Conservation (phyloP, 1,140 invertebrate genomes). For the Orussus abietinus region DNA sequence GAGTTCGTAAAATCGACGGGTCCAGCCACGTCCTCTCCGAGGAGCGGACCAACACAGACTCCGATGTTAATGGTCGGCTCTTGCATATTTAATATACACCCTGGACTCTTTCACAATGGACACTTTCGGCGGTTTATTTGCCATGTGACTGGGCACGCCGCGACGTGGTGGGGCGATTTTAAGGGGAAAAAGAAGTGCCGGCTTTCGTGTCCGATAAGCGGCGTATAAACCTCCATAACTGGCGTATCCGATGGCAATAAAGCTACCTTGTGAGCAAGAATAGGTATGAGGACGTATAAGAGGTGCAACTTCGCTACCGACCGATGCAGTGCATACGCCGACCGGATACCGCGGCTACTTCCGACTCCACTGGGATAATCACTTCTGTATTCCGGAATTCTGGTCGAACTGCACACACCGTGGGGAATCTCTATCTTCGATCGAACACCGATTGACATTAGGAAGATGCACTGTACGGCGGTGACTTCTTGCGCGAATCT, state of each 20-base stretch:
- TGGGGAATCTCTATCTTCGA: no score
- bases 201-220: conserved; percentile 33
- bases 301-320: conserved; percentile 23
- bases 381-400: no score
- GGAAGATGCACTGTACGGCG: no score
- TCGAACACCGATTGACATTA: no score
- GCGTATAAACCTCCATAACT: conserved; percentile 35
- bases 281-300: conserved; percentile 32
- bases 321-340: conserved; percentile 25
- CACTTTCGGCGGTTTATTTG: conserved; percentile 18
- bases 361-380: no score
- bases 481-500: no score
- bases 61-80: no score
- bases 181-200: conserved; percentile 18
- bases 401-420: no score
- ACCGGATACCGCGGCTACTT: no score
- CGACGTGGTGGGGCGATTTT: conserved; percentile 12
- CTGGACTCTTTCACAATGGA: conserved; percentile 16
- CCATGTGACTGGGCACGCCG: background rate
- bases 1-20: no score
- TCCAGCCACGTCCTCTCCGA: no score
- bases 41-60: no score
- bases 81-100: conserved; percentile 7
- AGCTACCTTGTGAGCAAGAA: conserved; percentile 24
- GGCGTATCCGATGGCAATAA: conserved; percentile 37